These are phyloP conservation scores for Varanus salvator DNA, from an alignment of 2,113 vertebrate genomes.

Conservation along the genomic window DNA sequence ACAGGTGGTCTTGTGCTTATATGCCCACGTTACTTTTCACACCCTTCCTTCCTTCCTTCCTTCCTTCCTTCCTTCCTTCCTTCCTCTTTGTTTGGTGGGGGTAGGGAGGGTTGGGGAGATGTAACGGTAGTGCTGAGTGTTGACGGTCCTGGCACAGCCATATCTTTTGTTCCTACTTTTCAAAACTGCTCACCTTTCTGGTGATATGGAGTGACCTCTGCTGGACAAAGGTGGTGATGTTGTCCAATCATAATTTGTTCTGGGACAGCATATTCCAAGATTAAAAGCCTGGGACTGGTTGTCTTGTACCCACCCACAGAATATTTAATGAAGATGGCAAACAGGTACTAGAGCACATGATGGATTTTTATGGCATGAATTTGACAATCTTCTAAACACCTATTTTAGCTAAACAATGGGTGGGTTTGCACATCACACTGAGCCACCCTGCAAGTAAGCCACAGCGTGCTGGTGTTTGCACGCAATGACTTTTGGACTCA, in stretches of 20 bases:
- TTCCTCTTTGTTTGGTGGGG: not conserved
- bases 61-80: not conserved
- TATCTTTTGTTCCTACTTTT: not conserved
- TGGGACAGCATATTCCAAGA: not conserved
- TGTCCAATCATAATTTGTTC: not conserved
- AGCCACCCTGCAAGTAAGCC: no score
- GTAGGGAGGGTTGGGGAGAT: not conserved
- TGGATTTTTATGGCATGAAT: not conserved
- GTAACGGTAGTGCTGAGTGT: not conserved
- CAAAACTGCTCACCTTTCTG: slow-evolving; percentile 6
- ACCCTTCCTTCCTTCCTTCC: not conserved
- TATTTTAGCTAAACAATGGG: not conserved
- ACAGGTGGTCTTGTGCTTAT: not conserved
- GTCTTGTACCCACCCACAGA: accelerated
- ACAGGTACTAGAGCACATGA: not conserved
- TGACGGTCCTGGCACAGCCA: not conserved
- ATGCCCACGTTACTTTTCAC: not conserved
- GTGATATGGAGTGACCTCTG: not conserved
- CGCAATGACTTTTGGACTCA: no score
- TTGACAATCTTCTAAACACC: not conserved
- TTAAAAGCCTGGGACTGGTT: accelerated
- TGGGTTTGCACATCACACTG: no score
- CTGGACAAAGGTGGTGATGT: not conserved
- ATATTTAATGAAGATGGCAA: not conserved
- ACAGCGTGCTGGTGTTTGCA: no score